Percentiles rank a stretch among this genome's conserved stretches.
Evolutionary conservation across 2,888 invertebrate species (phyloP).

Genomic region (Mantis religiosa): DNA sequence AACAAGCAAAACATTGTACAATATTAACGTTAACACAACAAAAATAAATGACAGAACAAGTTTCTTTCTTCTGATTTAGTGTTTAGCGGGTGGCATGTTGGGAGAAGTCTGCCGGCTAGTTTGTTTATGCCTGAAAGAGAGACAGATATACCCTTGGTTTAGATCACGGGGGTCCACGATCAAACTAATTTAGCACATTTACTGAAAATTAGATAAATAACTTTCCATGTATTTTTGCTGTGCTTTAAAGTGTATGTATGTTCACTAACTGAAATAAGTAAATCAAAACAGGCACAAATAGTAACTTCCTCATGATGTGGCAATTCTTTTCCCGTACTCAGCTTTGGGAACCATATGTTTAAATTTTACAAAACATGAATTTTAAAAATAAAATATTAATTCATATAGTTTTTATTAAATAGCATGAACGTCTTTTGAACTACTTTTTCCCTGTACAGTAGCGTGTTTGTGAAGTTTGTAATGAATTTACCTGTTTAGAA

Average conservation of each 20-base stretch:
- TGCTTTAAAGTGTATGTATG: background rate
- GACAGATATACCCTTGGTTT: constrained; percentile 27
- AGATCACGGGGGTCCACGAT: background rate
- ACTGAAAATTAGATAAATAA: background rate
- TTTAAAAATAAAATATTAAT: background rate
- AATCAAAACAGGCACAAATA: background rate
- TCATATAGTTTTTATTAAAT: background rate
- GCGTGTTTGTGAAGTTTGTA: background rate
- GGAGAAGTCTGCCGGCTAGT: constrained; percentile 16
- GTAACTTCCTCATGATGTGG: background rate
- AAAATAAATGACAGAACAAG: background rate
- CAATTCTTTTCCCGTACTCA: no score
- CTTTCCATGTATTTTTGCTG: background rate
- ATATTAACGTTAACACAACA: background rate
- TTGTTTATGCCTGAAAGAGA: constrained; percentile 33
- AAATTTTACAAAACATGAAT: no score
- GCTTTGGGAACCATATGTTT: no score
- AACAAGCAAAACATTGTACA: background rate
- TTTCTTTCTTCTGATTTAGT: background rate
- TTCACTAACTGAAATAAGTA: background rate
- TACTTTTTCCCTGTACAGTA: background rate
- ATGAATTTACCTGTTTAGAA: background rate
- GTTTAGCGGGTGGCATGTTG: constrained; percentile 28
- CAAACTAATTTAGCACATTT: background rate
- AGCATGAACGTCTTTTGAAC: background rate